phyloP scores from a whole-genome alignment of 2,113 vertebrate species.

The Malaclemys terrapin region DNA sequence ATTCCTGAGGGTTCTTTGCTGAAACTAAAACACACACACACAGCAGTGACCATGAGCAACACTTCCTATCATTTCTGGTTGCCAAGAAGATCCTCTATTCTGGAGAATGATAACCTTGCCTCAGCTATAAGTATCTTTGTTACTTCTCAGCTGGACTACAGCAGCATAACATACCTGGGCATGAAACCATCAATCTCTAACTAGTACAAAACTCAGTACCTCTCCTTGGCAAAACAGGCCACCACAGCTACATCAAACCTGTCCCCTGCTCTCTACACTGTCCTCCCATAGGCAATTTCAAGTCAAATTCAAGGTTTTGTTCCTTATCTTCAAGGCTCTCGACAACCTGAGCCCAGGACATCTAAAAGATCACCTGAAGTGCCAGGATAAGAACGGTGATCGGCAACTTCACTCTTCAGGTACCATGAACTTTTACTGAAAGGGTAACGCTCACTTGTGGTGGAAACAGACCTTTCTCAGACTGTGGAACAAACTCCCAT shows the following conservation, averaged over 20 bases:
- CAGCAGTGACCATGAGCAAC: neutral
- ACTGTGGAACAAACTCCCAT: fast-evolving
- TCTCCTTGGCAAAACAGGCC: neutral
- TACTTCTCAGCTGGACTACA: neutral
- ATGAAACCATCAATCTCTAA: neutral
- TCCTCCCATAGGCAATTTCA: neutral
- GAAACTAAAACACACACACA: neutral
- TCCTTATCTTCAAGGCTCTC: neutral
- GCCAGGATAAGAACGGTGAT: fast-evolving
- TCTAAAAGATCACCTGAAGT: fast-evolving
- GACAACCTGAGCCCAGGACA: neutral
- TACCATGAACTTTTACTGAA: neutral
- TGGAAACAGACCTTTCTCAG: neutral
- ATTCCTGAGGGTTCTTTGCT: neutral
- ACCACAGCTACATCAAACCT: fast-evolving
- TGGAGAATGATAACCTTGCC: neutral
- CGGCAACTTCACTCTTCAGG: neutral
- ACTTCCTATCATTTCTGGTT: neutral
- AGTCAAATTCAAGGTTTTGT: neutral
- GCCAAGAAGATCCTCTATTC: neutral
- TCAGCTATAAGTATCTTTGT: neutral
- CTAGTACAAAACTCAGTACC: neutral
- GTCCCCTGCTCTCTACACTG: neutral
- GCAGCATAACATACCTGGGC: neutral
- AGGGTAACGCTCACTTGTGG: neutral